phyloP scores from a whole-genome alignment of 2,113 vertebrate species.

The Echinops telfairi region DNA sequence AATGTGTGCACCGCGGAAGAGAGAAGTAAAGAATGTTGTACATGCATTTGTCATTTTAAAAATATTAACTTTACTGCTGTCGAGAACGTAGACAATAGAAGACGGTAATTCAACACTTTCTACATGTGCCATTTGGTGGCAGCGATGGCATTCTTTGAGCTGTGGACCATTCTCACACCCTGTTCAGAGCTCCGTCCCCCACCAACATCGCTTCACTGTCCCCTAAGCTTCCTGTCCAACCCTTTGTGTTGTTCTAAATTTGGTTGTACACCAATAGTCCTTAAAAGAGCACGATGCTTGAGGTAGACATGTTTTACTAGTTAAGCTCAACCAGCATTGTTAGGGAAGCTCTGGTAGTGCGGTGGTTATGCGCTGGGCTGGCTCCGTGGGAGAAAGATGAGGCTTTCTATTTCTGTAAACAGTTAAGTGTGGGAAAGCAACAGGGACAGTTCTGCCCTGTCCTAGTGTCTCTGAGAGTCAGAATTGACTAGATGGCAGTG shows the following conservation, averaged over 20 bases:
- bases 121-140: not conserved
- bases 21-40: not conserved
- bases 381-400: too few species aligned
- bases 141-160: not conserved
- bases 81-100: not conserved
- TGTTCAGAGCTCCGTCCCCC: not conserved
- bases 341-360: too few species aligned
- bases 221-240: not conserved
- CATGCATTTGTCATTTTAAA: not conserved
- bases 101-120: not conserved
- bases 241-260: not conserved
- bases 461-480: too few species aligned
- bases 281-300: not conserved
- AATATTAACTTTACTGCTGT: not conserved
- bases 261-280: not conserved
- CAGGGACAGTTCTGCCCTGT: too few species aligned
- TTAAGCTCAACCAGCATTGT: too few species aligned
- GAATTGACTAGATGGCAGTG: too few species aligned
- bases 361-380: too few species aligned
- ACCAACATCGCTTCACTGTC: not conserved
- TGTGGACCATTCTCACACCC: not conserved
- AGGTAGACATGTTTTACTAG: not conserved
- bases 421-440: too few species aligned
- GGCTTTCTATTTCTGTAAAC: too few species aligned
- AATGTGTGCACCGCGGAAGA: not conserved